Conservation (phyloP, 2,113 vertebrate genomes). For the Chlorodrepanis virens region DNA sequence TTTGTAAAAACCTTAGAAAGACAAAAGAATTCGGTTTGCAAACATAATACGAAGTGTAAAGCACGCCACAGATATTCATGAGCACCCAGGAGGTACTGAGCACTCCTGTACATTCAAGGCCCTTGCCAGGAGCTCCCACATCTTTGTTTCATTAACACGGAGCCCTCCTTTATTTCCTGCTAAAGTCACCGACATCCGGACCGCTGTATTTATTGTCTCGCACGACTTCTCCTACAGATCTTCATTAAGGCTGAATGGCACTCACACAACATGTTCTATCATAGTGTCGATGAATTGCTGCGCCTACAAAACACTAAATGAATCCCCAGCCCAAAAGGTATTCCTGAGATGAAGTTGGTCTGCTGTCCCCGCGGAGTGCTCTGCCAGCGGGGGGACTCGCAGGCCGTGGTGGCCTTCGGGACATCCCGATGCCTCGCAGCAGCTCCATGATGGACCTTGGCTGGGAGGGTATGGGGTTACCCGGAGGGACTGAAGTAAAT, state of each 20-base stretch:
- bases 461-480: background rate
- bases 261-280: background rate
- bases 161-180: background rate
- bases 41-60: background rate
- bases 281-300: background rate
- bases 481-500: background rate
- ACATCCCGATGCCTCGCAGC: background rate
- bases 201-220: background rate
- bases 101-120: background rate
- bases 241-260: background rate
- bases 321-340: background rate
- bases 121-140: background rate
- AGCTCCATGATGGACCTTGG: background rate
- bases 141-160: background rate
- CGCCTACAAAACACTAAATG: background rate
- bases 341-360: background rate
- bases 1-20: conserved; percentile 14
- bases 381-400: background rate
- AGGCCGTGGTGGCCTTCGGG: background rate
- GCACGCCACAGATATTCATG: background rate
- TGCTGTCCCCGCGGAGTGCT: background rate
- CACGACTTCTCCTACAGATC: background rate
- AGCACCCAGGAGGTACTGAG: background rate
- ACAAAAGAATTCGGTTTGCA: conserved; percentile 12
- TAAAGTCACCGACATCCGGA: background rate